Conservation (phyloP, 2,797 vertebrate genomes). For the Peromyscus eremicus region DNA sequence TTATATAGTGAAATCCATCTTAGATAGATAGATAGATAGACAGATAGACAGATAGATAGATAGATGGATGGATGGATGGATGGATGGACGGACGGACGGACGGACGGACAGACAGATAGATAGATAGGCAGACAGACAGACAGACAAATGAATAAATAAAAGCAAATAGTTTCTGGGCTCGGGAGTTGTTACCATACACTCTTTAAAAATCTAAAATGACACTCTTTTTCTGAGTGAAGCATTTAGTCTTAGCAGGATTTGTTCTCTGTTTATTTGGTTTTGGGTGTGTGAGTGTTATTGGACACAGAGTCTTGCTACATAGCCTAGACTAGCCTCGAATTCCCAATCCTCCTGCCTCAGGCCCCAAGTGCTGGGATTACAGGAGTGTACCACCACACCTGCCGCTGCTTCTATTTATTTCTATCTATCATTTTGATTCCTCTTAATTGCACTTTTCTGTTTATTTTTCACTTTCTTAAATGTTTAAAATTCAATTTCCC, state of each 20-base stretch:
- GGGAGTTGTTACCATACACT: neutral
- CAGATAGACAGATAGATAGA: no score
- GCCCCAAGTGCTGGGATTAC: neutral
- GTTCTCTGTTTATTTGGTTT: no score
- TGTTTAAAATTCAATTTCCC: constrained; percentile 29
- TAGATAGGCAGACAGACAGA: no score
- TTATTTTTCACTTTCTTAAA: neutral
- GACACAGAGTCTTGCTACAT: neutral
- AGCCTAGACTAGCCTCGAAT: neutral
- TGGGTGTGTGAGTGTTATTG: no score
- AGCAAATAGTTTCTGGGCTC: neutral
- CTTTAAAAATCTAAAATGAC: neutral
- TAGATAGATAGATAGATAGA: no score
- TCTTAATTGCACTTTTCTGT: neutral
- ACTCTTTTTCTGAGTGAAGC: neutral
- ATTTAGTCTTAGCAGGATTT: neutral
- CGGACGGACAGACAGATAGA: no score
- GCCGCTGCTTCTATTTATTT: neutral
- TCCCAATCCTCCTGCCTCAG: neutral
- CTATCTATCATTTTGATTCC: neutral
- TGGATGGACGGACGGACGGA: no score
- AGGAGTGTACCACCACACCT: neutral
- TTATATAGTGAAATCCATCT: neutral
- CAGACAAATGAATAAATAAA: no score
- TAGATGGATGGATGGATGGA: no score